Evolutionary conservation across 2,888 invertebrate genomes (phyloP).

Genomic region (Entomobrya proxima): DNA sequence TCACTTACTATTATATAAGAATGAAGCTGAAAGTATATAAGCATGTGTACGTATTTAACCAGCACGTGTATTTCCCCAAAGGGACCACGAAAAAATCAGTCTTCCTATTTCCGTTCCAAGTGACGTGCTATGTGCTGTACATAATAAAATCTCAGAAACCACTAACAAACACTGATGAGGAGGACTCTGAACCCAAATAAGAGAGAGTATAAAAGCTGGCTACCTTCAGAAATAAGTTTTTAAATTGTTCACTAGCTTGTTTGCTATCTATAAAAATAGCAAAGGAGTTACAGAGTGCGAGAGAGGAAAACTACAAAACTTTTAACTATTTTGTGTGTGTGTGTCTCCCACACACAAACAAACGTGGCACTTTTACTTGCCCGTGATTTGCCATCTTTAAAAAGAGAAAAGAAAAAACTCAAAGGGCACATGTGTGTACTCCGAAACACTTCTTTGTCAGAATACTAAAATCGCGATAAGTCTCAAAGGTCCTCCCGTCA

Average conservation of each 20-base stretch:
- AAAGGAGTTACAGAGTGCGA: not conserved
- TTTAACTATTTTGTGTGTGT: conserved; percentile 11
- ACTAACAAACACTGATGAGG: conserved; percentile 39
- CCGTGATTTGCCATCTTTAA: conserved; percentile 4
- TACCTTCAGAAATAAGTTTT: conserved; percentile 23
- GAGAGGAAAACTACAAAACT: conserved; percentile 1
- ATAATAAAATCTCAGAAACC: conserved; percentile 21
- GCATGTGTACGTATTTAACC: not conserved
- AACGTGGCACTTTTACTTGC: not conserved
- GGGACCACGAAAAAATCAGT: not conserved
- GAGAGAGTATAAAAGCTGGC: conserved; percentile 3
- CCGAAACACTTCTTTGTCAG: not conserved
- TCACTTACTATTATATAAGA: too few species aligned
- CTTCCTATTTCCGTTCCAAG: not conserved
- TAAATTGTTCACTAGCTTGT: conserved; percentile 42
- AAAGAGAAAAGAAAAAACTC: not conserved
- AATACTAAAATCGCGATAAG: conserved; percentile 6
- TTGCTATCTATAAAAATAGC: conserved; percentile 9
- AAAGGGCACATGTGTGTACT: conserved; percentile 1
- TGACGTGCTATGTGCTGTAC: not conserved
- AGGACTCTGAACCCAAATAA: not conserved
- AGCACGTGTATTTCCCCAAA: conserved; percentile 56
- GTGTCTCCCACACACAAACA: not conserved
- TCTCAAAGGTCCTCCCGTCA: conserved; percentile 21
- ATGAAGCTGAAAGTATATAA: too few species aligned